Evolutionary conservation across 2,113 vertebrate genomes (phyloP), one percentile per base, ranked within the genome.

Genomic region (Pseudolaguvia tuberculata): DNA sequence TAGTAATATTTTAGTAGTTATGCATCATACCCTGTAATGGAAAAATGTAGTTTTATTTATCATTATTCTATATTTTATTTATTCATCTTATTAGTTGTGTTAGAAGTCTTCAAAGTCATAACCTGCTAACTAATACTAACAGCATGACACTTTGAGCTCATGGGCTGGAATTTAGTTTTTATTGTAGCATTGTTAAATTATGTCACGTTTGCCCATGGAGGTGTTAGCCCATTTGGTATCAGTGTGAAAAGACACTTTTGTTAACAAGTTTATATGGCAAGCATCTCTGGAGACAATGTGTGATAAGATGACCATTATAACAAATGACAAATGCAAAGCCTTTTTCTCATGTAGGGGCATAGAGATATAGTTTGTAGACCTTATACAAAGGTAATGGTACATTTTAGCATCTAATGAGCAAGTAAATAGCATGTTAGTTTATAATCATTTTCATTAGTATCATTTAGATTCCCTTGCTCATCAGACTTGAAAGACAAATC

Each of bases 201-300:
- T 45, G 70, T 75, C 68, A 58, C 59, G 66, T 79, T 79, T 71
- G 56, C 72, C 47, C 63, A 70, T 55, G 50, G 61, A 73, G 68
- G 75, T 77, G 68, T 72, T 57, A 39, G n/a, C 45, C 72, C 77
- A 51, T 77, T 78, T 83, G 76, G 62, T 79, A 77, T 47, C 17
- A 27, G 69, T 47, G 35, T 81, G 81, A 86, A 82, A 86, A 77
- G 84, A 83, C 80, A 71, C 73, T 85, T 84, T 77, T 66, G 59
- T 59, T 58, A 65, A 66, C 67, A 72, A 69, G 76, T 74, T 76
- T 83, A 77, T 84, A 68, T 75, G 80, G 76, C 69, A 76, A 76
- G 65, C 42, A 71, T 72, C 70, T 80, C 73, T 82, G 75, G 75
- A 83, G 82, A 39, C 80, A 68, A 71, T 52, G 50, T 75, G 66